Base-by-base conservation (phyloP, 2,797 vertebrate genomes). In the Toxotes lorentzi region DNA sequence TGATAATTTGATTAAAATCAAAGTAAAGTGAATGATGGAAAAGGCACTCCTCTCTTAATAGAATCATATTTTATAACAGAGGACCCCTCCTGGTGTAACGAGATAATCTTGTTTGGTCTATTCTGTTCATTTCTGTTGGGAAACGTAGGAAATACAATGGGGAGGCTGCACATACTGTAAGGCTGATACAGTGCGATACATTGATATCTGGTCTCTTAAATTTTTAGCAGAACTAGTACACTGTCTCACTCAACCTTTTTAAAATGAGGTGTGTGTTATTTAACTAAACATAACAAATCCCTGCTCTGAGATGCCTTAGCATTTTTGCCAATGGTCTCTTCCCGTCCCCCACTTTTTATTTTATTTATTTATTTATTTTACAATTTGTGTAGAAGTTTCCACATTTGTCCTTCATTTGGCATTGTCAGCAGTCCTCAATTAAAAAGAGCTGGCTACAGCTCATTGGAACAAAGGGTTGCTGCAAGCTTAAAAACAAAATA, bases 391-490 rank as follows among this genome's bases (percentile, higher is more conserved):
- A 48, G 0, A 78, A 57, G 41, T 76, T 77, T 70, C 7, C 17
- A 41, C 7, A 13, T 62, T 59, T 57, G 73, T 76, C 76, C 56
- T 78, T 81, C 35, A 64, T 78, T 74, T 73, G 21, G 24, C 40
- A 40, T 61, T 23, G 51, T 81, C 82, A 70, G 62, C 72, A 76
- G 66, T 74, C 41, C 16, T 62, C 13, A 13, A 5, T 86, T 78
- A 61, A 47, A 82, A 70, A 81, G 50, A 76, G 69, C 71, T 86
- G 70, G 53, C 65, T 51, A 10, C 60, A 62, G 60, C 58, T 76
- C 16, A 27, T 7, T 81, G 69, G 87, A 81, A 76, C 60, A 82
- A 73, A 77, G 58, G 51, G 40, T 61, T 43, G 57, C 77, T 76
- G 66, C 17, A 1, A 73, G 35, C 47, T 75, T 40, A 4, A 73